Evolutionary conservation across 23 tunicate species (phyloP).

Genomic region (Clavelina lepadiformis): DNA sequence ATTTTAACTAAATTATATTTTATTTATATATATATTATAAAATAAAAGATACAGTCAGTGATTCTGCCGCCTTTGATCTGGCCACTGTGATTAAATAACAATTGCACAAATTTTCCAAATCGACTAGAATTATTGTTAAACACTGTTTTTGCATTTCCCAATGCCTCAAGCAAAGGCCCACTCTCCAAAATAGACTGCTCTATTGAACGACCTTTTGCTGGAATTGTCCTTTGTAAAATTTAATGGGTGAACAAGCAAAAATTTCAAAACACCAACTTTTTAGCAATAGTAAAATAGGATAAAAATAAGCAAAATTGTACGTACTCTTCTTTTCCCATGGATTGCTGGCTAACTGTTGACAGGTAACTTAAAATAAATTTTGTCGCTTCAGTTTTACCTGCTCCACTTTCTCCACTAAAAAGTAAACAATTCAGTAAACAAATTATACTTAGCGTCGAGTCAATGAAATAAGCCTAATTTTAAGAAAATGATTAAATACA

Average conservation of each 20-base stretch:
- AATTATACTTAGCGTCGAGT: no score
- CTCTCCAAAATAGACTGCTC: constrained; percentile 90
- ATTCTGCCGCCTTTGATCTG: constrained; percentile 91
- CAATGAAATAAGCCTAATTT: no score
- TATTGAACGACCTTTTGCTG: constrained; percentile 68
- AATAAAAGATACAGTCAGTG: constrained; percentile 91
- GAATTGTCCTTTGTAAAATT: neutral
- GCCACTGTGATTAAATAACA: constrained; percentile 65
- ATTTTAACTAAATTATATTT: neutral
- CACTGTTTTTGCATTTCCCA: constrained; percentile 96
- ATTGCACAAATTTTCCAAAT: constrained; percentile 93
- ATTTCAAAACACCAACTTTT: no score
- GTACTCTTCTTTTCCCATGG: constrained; percentile 46
- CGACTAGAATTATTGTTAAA: constrained; percentile 98
- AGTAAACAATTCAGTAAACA: no score
- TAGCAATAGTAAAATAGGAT: no score
- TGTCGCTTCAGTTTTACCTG: constrained; percentile 96
- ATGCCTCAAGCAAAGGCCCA: constrained; percentile 90
- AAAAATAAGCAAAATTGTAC: no score
- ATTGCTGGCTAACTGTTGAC: constrained; percentile 60
- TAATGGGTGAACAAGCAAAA: no score
- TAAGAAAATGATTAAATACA: no score
- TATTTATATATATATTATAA: neutral
- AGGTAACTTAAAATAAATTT: constrained; percentile 83
- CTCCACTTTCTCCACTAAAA: constrained; percentile 97